These are phyloP conservation scores for Dendrolimus houi DNA, from an alignment of 2,888 invertebrate genomes.

Conservation along the genomic window DNA sequence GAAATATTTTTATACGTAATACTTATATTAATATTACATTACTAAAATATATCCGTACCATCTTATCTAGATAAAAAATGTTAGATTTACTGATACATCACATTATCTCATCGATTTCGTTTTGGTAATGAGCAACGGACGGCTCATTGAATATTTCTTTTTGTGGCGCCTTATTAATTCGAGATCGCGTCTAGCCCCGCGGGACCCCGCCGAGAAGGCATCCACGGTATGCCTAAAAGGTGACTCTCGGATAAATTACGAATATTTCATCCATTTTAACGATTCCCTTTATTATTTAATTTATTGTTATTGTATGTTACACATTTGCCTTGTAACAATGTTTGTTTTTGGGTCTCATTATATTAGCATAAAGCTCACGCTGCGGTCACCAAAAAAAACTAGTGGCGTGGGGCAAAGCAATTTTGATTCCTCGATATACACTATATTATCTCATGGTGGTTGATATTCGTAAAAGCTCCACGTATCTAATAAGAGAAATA, in stretches of 20 bases:
- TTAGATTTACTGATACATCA: neutral
- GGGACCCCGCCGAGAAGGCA: slow-evolving; percentile 69
- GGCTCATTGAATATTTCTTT: slow-evolving; percentile 73
- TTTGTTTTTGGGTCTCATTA: slow-evolving; percentile 71
- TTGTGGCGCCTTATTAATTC: slow-evolving; percentile 74
- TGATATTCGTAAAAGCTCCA: slow-evolving; percentile 46
- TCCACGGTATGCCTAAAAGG: slow-evolving; percentile 74
- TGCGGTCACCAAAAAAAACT: slow-evolving; percentile 49
- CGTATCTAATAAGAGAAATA: slow-evolving; percentile 64
- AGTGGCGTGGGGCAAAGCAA: slow-evolving; percentile 42
- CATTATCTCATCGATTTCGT: slow-evolving; percentile 70
- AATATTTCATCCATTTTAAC: slow-evolving; percentile 75
- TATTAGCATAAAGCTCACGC: slow-evolving; percentile 65
- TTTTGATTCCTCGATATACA: slow-evolving; percentile 56
- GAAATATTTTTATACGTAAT: too few species aligned
- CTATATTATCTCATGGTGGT: slow-evolving; percentile 53
- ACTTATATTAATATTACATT: neutral
- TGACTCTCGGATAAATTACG: slow-evolving; percentile 76
- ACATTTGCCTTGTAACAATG: slow-evolving; percentile 73
- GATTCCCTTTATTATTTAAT: slow-evolving; percentile 76
- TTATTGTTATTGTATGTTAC: slow-evolving; percentile 75
- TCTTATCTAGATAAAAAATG: neutral
- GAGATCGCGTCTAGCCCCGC: slow-evolving; percentile 67
- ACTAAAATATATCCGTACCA: neutral
- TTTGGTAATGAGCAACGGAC: slow-evolving; percentile 66